Conservation (phyloP, 2,113 vertebrate species). For the Apeltes quadracus region DNA sequence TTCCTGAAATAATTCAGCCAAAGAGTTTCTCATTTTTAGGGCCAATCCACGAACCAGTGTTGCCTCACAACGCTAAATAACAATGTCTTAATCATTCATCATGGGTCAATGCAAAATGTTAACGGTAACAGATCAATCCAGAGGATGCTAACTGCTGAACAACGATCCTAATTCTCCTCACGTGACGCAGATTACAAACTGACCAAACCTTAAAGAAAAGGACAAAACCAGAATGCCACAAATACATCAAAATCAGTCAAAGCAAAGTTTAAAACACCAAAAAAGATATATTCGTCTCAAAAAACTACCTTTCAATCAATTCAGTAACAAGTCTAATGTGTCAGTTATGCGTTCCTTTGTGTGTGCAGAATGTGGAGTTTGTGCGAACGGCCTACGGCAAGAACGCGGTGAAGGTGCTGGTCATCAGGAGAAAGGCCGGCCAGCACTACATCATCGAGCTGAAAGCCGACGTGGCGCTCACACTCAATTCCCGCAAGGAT, state of each 20-base stretch:
- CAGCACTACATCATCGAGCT: slow-evolving; percentile 88
- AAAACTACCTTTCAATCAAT: neutral
- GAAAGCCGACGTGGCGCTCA: slow-evolving; percentile 86
- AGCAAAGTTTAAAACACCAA: neutral
- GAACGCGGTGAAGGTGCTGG: slow-evolving; percentile 88
- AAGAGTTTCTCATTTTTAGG: neutral
- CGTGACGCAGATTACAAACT: neutral
- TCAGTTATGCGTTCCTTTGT: neutral
- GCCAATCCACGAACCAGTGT: neutral
- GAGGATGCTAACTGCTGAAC: neutral
- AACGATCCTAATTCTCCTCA: neutral
- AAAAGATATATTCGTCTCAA: neutral
- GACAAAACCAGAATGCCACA: neutral
- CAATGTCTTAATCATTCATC: neutral
- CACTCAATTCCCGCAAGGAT: slow-evolving; percentile 86
- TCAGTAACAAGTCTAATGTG: neutral
- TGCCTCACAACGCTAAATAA: neutral
- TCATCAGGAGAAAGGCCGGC: slow-evolving; percentile 82
- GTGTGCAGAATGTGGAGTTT: slow-evolving; percentile 87
- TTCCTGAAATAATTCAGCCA: neutral
- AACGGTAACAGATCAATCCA: neutral
- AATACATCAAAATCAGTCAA: neutral
- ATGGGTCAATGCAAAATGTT: neutral
- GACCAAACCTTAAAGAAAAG: neutral
- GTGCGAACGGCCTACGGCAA: slow-evolving; percentile 93